Base-by-base conservation (phyloP, 1,140 invertebrate species). In the Cydia pomonella region DNA sequence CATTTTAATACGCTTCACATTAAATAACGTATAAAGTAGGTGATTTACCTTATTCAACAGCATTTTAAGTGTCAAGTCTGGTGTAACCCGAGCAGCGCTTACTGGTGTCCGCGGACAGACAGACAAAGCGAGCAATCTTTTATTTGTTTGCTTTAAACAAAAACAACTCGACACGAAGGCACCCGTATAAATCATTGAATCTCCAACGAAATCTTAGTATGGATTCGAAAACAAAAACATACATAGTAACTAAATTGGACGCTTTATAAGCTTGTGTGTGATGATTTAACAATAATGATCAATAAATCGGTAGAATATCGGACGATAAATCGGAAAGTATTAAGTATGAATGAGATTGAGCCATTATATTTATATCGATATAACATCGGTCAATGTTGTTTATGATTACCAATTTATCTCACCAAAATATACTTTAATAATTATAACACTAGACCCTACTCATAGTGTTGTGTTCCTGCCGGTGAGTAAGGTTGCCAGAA, bases 171-270 rank as follows among this genome's bases (percentile, higher is more conserved):
- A 69, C 64, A 69, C 64, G 64, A 69, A 29, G 16, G 29, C 64
- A 69, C 64, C 64, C 27, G 64, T 10, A 69, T 69, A 69, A 69
- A 69, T 69, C 64, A 69, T 69, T 38, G 64, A 33, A 69, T 69
- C 29, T 69, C 29, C 29, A 21, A 69, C 64, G 64, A 18, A 18
- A 69, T n/a, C 6, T 33, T 69, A 41, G 16, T 69, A 33, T 69
- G 64, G 64, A 69, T 69, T 18, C 4, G 64, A 38, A n/a, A 33
- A 59, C 21, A 59, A 59, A 23, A 59, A 21, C 53, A 18, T 59
- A n/a, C 21, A 12, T 21, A 59, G 53, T 23, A 59, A 3, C 21
- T 23, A 21, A 59, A 59, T 21, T 18, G 1, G 3, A 13, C 6
- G 7, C 41, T 2, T 12, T 41, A 41, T 41, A 41, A 41, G 3